Percentiles rank a stretch among this genome's conserved stretches.
phyloP scores from a whole-genome alignment of 2,113 vertebrate genomes.

The Etheostoma spectabile region DNA sequence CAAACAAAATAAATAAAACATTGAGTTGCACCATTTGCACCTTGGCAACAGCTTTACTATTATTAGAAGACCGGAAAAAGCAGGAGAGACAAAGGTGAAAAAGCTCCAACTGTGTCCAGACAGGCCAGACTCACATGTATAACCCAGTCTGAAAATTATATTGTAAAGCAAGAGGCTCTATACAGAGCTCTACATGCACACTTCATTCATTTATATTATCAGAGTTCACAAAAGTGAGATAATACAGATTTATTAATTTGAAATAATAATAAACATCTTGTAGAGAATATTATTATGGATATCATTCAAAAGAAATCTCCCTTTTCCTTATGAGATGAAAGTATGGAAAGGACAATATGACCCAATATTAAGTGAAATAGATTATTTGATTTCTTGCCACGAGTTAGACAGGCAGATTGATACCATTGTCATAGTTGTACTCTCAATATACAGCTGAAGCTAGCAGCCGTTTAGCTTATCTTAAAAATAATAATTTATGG shows the following conservation, averaged over 20 bases:
- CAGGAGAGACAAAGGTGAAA: constrained; percentile 44
- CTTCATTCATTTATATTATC: neutral
- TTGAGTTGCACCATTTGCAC: constrained; percentile 65
- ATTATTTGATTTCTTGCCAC: neutral
- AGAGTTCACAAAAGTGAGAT: neutral
- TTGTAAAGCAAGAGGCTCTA: neutral
- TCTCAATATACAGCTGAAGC: neutral
- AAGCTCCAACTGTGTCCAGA: constrained; percentile 45
- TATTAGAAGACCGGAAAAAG: constrained; percentile 64
- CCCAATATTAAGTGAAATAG: neutral
- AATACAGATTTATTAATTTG: neutral
- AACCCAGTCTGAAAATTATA: constrained; percentile 21
- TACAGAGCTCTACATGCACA: neutral
- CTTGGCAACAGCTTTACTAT: constrained; percentile 73
- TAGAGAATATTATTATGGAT: neutral
- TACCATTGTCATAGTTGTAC: neutral
- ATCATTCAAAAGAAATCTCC: neutral
- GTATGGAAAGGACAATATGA: neutral
- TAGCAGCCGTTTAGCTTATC: neutral
- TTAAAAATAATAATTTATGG: neutral
- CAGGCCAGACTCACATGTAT: constrained; percentile 15
- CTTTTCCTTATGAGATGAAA: neutral
- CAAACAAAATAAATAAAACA: constrained; percentile 80
- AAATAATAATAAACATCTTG: neutral
- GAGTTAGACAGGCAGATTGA: neutral